These are phyloP conservation scores for Oenanthe oenanthe DNA, from an alignment of 2,113 vertebrate genomes.

Conservation along the genomic window DNA sequence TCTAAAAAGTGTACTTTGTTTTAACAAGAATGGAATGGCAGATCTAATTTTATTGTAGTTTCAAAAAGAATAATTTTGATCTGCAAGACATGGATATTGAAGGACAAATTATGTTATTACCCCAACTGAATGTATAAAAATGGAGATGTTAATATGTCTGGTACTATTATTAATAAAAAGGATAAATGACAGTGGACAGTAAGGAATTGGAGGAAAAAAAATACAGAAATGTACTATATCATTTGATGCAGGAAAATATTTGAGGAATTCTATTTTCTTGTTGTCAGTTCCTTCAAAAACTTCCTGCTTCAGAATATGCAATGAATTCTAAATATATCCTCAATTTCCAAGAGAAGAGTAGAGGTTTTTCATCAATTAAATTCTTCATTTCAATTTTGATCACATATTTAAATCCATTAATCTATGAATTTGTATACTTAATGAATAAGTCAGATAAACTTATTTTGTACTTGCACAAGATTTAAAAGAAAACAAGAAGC, in stretches of 20 bases:
- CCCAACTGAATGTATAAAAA: neutral
- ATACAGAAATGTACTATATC: rapidly evolving
- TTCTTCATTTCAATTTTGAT: neutral
- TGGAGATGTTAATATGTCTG: neutral
- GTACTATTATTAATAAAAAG: neutral
- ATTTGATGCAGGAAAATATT: neutral
- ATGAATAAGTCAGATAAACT: neutral
- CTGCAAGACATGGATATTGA: neutral
- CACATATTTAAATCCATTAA: neutral
- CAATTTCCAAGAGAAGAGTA: neutral
- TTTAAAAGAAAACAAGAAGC: neutral
- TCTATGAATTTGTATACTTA: neutral
- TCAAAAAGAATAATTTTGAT: neutral
- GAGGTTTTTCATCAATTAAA: neutral
- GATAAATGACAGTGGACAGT: neutral
- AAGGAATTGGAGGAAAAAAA: neutral
- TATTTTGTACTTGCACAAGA: neutral
- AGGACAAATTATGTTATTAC: neutral
- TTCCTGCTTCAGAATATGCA: neutral
- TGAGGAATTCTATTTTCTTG: neutral
- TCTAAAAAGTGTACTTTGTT: neutral
- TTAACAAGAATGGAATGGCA: neutral
- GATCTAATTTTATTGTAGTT: neutral
- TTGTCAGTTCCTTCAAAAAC: neutral
- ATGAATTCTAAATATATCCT: neutral